A percentile compares a stretch with the other conserved stretches of the same genome.
Conservation (phyloP, 1,140 invertebrate species). For the Drosophila erecta region DNA sequence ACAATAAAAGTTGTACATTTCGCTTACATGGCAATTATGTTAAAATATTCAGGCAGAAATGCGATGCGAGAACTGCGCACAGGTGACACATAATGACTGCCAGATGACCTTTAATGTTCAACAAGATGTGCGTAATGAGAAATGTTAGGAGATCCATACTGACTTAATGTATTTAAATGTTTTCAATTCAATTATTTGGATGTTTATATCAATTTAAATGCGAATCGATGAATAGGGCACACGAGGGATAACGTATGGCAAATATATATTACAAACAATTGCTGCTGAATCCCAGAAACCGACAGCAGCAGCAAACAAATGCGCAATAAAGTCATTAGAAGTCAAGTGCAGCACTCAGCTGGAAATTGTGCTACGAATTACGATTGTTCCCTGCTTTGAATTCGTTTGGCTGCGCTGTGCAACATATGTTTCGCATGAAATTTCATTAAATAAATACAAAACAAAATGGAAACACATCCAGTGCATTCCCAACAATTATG, state of each 20-base stretch:
- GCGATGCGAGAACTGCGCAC: constrained; percentile 22
- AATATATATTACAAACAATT: background rate
- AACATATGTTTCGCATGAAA: constrained; percentile 73
- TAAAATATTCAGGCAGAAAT: constrained; percentile 40
- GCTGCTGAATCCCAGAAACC: constrained; percentile 5
- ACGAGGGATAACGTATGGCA: too few relatives aligned
- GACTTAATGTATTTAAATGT: too few relatives aligned
- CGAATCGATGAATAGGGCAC: too few relatives aligned
- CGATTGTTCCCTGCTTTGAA: constrained; percentile 6
- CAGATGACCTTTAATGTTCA: constrained; percentile 24
- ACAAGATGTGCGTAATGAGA: background rate
- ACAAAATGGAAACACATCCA: constrained; percentile 45
- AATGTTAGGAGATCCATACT: background rate
- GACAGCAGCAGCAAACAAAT: constrained; percentile 43
- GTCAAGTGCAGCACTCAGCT: constrained; percentile 50
- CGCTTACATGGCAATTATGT: constrained; percentile 62
- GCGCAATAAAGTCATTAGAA: constrained; percentile 61
- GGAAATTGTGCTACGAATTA: constrained; percentile 37
- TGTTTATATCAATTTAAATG: too few relatives aligned
- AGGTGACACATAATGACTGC: constrained; percentile 36
- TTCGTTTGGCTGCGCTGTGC: background rate
- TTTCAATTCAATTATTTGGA: too few relatives aligned
- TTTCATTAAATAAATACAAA: constrained; percentile 75
- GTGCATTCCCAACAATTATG: constrained; percentile 47
- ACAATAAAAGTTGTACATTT: constrained; percentile 54